phyloP scores from a whole-genome alignment of 2,113 vertebrate species.

The Chrysemys picta region DNA sequence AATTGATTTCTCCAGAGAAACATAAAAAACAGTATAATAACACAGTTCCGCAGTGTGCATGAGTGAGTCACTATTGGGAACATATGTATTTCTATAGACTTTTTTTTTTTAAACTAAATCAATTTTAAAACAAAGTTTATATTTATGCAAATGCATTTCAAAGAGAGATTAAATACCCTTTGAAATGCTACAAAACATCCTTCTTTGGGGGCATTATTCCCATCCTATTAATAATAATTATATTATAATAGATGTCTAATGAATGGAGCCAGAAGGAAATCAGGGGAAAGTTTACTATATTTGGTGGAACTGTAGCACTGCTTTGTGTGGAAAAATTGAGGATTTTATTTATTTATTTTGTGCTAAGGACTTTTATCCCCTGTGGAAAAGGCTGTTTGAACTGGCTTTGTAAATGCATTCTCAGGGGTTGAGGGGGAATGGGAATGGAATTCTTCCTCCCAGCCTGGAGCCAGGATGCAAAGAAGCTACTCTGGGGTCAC shows the following conservation, averaged over 20 bases:
- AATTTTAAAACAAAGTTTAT: background rate
- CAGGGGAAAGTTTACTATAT: background rate
- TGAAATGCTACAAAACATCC: background rate
- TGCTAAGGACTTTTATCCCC: background rate
- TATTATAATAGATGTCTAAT: background rate
- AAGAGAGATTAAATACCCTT: background rate
- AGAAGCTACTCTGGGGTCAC: background rate
- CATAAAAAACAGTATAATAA: constrained; percentile 41
- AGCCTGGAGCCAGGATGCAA: background rate
- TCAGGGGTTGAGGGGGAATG: background rate
- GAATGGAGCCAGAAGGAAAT: background rate
- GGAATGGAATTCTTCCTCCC: background rate
- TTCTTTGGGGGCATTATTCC: background rate
- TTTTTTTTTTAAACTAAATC: background rate
- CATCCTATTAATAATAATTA: background rate
- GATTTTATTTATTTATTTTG: background rate
- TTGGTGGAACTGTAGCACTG: accelerated
- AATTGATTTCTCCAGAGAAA: constrained; percentile 63
- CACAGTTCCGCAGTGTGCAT: constrained; percentile 7
- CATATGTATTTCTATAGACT: background rate
- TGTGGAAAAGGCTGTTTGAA: background rate
- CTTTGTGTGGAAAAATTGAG: background rate
- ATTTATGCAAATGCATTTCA: background rate
- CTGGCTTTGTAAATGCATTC: background rate
- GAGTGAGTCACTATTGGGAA: background rate